Conservation (phyloP, 1,140 invertebrate genomes). For the Sinonovacula constricta region DNA sequence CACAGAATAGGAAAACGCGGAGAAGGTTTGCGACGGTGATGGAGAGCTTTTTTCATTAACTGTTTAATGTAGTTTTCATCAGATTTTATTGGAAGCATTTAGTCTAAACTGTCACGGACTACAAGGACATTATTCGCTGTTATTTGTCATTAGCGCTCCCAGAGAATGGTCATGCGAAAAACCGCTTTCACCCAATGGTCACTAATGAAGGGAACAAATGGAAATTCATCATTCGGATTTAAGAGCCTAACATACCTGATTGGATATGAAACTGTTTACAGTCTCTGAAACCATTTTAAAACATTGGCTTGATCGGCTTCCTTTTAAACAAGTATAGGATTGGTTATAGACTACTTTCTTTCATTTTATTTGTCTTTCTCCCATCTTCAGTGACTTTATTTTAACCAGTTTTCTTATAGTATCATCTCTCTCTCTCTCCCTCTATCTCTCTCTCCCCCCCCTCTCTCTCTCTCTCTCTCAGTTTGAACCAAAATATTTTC, state of each 20-base stretch:
- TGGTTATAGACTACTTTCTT: no score
- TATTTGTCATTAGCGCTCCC: conserved; percentile 41
- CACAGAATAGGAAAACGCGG: conserved; percentile 11
- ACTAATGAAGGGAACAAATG: conserved; percentile 45
- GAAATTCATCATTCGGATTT: conserved; percentile 52
- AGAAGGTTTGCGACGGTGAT: conserved; percentile 23
- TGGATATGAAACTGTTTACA: not conserved
- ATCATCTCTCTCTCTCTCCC: no score
- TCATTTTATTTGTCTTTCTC: no score
- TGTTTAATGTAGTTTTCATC: conserved; percentile 50
- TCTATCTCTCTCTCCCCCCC: no score
- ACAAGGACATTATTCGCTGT: conserved; percentile 42
- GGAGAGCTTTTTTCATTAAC: conserved; percentile 50
- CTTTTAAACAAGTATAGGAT: no score
- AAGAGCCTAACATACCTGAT: conserved; percentile 5
- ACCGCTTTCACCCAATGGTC: conserved; percentile 14
- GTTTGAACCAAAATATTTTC: no score
- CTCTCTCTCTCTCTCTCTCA: no score
- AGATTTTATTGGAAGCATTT: conserved; percentile 49
- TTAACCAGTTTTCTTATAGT: no score
- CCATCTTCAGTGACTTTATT: no score
- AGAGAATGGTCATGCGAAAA: conserved; percentile 19
- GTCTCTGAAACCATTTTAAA: no score
- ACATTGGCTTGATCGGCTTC: no score
- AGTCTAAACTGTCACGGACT: conserved; percentile 31